Evolutionary conservation across 2,797 vertebrate species (phyloP).

Genomic region (Oreonectes daqikongensis): DNA sequence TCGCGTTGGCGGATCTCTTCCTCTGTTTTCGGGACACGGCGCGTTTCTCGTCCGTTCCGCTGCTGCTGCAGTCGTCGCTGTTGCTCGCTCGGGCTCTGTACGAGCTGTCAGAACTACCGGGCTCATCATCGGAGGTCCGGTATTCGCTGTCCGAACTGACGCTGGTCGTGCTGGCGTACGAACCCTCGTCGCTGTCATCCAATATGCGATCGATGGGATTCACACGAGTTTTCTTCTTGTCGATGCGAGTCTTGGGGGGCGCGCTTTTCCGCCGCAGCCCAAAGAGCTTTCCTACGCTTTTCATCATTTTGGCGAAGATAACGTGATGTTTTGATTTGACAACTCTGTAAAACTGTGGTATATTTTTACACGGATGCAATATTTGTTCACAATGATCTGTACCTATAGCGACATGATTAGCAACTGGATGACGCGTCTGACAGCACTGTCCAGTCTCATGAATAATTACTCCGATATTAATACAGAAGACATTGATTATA

Average conservation of each 20-base stretch:
- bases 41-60: constrained; percentile 39
- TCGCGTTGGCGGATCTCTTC: constrained; percentile 31
- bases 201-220: constrained; percentile 49
- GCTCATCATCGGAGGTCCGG: constrained; percentile 41
- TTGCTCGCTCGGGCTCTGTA: constrained; percentile 37
- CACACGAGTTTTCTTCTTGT: constrained; percentile 44
- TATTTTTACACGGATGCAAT: neutral
- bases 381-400: neutral
- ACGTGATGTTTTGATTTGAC: neutral
- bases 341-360: neutral
- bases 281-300: constrained; percentile 44
- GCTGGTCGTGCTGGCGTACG: constrained; percentile 50
- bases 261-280: constrained; percentile 41
- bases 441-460: neutral
- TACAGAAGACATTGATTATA: neutral
- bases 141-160: constrained; percentile 51
- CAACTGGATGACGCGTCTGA: constrained; percentile 12
- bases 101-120: constrained; percentile 42
- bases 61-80: constrained; percentile 33
- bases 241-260: constrained; percentile 32
- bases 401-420: neutral
- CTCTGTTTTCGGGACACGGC: constrained; percentile 7
- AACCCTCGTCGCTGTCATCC: constrained; percentile 61
- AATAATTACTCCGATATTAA: neutral
- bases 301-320: constrained; percentile 23